These are phyloP conservation scores for Calliopum simillimum DNA, from an alignment of 2,888 invertebrate genomes.

Conservation along the genomic window DNA sequence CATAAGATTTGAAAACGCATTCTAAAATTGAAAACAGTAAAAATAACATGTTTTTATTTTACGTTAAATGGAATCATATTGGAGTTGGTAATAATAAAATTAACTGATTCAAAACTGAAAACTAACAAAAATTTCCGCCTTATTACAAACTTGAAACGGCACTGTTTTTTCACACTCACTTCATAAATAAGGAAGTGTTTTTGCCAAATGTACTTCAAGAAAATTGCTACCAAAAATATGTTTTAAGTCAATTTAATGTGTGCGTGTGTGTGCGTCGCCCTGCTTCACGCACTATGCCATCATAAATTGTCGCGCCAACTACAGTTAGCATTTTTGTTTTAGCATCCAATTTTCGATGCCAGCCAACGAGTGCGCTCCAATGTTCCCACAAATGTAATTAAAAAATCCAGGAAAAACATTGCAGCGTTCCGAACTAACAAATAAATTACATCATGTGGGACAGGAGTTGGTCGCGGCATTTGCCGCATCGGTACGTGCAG, in stretches of 20 bases:
- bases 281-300: background rate
- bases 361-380: background rate
- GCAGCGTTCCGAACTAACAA: slow-evolving; percentile 13
- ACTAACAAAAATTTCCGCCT: no score
- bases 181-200: slow-evolving; percentile 22
- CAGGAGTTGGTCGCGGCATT: background rate
- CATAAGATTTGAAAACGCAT: no score
- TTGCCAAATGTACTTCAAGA: background rate
- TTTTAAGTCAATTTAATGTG: background rate
- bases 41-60: no score
- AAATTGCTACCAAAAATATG: slow-evolving; percentile 8
- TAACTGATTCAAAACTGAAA: no score
- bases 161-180: no score
- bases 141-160: no score
- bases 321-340: slow-evolving; percentile 11
- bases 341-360: background rate
- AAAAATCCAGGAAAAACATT: slow-evolving; percentile 20
- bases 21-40: no score
- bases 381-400: background rate
- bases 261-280: background rate
- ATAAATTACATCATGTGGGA: slow-evolving; percentile 20
- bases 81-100: no score
- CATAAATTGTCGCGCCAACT: slow-evolving; percentile 31
- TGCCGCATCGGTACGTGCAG: background rate
- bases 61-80: no score